Evolutionary conservation across 2,888 invertebrate species (phyloP).

Genomic region (Amphipyra berbera): DNA sequence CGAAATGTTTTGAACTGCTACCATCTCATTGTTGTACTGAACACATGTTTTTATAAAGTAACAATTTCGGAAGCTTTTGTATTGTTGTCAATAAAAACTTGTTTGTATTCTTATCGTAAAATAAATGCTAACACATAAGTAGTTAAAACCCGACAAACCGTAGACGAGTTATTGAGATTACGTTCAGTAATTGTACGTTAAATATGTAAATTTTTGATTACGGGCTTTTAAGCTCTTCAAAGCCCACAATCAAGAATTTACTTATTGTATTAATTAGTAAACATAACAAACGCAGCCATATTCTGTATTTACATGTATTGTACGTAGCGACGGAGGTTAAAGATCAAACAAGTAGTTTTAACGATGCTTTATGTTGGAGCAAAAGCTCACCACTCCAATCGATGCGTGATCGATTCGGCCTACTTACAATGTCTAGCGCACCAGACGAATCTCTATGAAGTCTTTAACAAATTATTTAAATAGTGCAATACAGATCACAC

Average conservation of each 20-base stretch:
- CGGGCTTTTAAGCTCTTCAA: constrained; percentile 44
- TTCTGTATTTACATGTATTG: constrained; percentile 29
- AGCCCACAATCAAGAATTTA: constrained; percentile 43
- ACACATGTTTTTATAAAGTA: constrained; percentile 31
- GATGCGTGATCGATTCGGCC: constrained; percentile 75
- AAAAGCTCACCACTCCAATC: constrained; percentile 61
- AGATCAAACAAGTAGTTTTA: constrained; percentile 72
- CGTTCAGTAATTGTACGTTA: constrained; percentile 40
- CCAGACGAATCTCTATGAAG: constrained; percentile 31
- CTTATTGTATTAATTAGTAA: constrained; percentile 47
- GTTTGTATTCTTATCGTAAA: constrained; percentile 35
- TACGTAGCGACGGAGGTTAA: constrained; percentile 59
- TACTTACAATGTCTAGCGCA: constrained; percentile 67
- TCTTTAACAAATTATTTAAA: too few species aligned
- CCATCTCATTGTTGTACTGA: constrained; percentile 45
- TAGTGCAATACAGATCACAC: constrained; percentile 25
- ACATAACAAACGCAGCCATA: constrained; percentile 34
- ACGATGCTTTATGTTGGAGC: constrained; percentile 59
- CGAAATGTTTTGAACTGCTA: constrained; percentile 42
- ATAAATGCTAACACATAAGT: constrained; percentile 26
- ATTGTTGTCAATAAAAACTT: constrained; percentile 25
- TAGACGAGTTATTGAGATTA: constrained; percentile 40
- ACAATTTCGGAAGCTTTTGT: constrained; percentile 16
- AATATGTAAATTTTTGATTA: constrained; percentile 46
- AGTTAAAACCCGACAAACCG: constrained; percentile 37